Percentiles rank a stretch among this genome's conserved stretches.
Conservation (phyloP, 53 echinoderm and acorn worm genomes). For the Luidia sarsii region DNA sequence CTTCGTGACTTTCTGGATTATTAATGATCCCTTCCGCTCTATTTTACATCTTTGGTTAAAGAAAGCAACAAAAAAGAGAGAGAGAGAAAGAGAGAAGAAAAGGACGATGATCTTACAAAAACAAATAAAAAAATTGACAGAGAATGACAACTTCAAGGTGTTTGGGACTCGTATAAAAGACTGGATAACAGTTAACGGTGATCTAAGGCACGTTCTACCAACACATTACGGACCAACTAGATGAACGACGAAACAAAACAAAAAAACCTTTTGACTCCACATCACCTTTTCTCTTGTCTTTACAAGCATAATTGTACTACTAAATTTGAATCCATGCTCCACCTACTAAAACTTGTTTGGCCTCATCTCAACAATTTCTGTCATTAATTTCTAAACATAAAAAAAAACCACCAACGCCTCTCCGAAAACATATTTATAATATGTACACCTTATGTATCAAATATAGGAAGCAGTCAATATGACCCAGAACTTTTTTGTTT, state of each 20-base stretch:
- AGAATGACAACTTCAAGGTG: constrained; percentile 3
- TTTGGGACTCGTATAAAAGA: constrained; percentile 3
- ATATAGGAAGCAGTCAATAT: constrained; percentile 37
- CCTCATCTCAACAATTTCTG: background rate
- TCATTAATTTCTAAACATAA: background rate
- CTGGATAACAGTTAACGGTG: background rate
- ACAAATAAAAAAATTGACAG: background rate
- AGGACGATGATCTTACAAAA: too few species aligned
- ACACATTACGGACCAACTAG: constrained; percentile 5
- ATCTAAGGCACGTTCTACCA: constrained; percentile 50
- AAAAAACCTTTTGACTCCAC: constrained; percentile 2
- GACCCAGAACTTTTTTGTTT: constrained; percentile 12
- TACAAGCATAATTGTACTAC: constrained; percentile 10
- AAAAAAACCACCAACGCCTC: constrained; percentile 6
- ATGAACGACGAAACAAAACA: background rate
- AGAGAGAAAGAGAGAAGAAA: background rate
- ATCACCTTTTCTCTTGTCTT: background rate
- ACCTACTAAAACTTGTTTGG: background rate
- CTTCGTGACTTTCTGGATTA: too few species aligned
- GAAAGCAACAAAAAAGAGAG: background rate
- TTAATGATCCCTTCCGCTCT: too few species aligned
- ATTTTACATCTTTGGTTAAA: too few species aligned
- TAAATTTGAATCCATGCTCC: background rate
- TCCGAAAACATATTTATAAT: constrained; percentile 51
- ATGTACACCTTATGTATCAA: constrained; percentile 43